Evolutionary conservation across 1,140 invertebrate species (phyloP).

Genomic region (Ceratosolen solmsi): DNA sequence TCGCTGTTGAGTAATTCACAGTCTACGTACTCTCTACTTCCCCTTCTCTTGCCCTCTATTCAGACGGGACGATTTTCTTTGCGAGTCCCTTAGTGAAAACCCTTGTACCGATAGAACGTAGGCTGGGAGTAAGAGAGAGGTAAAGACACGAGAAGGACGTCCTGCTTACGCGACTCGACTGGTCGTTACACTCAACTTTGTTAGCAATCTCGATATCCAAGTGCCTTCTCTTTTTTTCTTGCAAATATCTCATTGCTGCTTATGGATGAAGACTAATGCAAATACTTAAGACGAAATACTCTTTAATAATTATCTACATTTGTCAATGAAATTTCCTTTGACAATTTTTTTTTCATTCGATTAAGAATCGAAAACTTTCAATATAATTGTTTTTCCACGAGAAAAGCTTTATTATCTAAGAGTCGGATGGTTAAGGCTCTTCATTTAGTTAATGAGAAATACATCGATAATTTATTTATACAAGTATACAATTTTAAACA

Average conservation of each 20-base stretch:
- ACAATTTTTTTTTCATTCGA: background rate
- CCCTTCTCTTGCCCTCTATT: background rate
- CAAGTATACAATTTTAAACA: background rate
- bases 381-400: background rate
- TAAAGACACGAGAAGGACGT: slow-evolving; percentile 43
- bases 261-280: background rate
- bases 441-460: background rate
- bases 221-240: background rate
- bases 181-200: slow-evolving; percentile 49
- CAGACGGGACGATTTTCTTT: background rate
- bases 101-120: background rate
- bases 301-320: background rate
- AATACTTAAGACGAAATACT: background rate
- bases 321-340: background rate
- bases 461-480: background rate
- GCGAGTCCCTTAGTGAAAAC: background rate
- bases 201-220: slow-evolving; percentile 22
- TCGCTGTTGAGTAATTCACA: background rate
- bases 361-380: no score
- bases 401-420: slow-evolving; percentile 10
- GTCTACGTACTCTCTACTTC: background rate
- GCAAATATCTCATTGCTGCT: background rate
- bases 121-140: slow-evolving; percentile 26
- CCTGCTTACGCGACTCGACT: slow-evolving; percentile 50
- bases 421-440: background rate